Evolutionary conservation across 2,797 vertebrate genomes (phyloP), one percentile per base, ranked within the genome.

Genomic region (Martes flavigula): DNA sequence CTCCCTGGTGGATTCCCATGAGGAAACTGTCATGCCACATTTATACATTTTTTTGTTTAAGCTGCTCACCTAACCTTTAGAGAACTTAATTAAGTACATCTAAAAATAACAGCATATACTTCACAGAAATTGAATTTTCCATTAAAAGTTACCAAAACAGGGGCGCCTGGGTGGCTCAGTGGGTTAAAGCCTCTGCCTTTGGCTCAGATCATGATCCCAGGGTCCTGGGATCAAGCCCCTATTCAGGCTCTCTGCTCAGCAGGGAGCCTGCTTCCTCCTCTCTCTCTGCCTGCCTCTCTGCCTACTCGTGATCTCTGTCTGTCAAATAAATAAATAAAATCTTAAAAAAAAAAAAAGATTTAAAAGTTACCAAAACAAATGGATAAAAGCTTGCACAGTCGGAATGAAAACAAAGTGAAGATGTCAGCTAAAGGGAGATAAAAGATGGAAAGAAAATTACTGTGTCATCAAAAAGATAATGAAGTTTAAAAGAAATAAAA

Each of bases 391-490:
- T 96, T 94, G 3, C 18, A 95, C 13, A 87, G 72, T 25, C 97
- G 43, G 85, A 98, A 94, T 98, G 83, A 98, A 93, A 95, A 91
- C 54, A 96, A 98, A 98, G 70, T 86, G 89, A 98, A 98, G 90
- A 98, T 48, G 43, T 92, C 97, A 97, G 92, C 94, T 97, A 96
- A 97, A 98, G 73, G 51, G 83, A 98, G 90, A 97, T 98, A 96
- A 97, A 98, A 98, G 97, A 98, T 84, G 87, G 84, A 98, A 98
- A 97, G 30, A 98, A 99, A 98, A 98, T 98, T 98, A 98, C 87
- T 96, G 79, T 98, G 88, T 98, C 97, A 98, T 98, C 96, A 97
- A 98, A 98, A 98, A 98, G 95, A 98, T 98, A 98, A 98, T 96
- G 82, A 98, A 97, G 30, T 98, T 98, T 97, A 97, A 98, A 98